Conservation (phyloP, 2,113 vertebrate species). For the Heteronetta atricapilla region DNA sequence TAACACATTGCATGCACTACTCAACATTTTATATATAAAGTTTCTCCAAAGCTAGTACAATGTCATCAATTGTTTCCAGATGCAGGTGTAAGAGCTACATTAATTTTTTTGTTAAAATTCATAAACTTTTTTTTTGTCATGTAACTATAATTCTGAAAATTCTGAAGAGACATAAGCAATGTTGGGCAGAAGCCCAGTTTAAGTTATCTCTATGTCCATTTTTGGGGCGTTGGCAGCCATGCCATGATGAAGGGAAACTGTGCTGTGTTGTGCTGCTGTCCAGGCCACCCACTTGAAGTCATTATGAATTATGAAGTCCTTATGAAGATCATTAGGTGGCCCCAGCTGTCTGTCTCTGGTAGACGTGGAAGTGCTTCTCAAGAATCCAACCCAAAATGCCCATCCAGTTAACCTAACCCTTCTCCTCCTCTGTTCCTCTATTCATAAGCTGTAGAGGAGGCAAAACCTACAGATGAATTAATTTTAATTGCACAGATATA, state of each 20-base stretch:
- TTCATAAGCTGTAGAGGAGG: neutral
- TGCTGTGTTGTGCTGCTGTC: neutral
- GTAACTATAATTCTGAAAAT: neutral
- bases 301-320: too few relatives aligned
- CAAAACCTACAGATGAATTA: neutral
- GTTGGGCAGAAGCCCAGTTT: neutral
- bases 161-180: neutral
- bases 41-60: neutral
- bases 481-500: neutral
- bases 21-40: neutral
- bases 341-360: neutral
- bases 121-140: neutral
- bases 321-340: rapidly evolving
- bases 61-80: neutral
- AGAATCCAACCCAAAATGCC: neutral
- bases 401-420: neutral
- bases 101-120: neutral
- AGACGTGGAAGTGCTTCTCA: neutral
- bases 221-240: neutral
- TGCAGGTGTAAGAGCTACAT: neutral
- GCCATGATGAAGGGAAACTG: neutral
- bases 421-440: neutral
- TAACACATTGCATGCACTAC: neutral
- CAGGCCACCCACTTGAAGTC: neutral
- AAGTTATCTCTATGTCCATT: neutral